Evolutionary conservation across 2,888 invertebrate genomes (phyloP), one percentile per base, ranked within the genome.

Genomic region (Leptopilina myrica): DNA sequence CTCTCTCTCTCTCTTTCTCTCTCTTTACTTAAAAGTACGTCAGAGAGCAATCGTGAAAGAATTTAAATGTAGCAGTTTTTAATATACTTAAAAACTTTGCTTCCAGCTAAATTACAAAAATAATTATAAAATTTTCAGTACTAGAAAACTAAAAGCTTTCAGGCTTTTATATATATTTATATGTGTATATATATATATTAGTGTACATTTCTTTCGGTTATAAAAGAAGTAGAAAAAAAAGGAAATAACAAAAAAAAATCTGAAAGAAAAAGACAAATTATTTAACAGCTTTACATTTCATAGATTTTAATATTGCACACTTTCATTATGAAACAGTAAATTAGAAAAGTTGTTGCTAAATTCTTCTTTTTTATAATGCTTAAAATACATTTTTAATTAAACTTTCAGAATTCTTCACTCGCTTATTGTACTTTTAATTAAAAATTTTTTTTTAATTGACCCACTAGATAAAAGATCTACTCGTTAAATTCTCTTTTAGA

Each of bases 21-120:
- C 33, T 73, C 56, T 73, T 73, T 56, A 73, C 73, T 73, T 56
- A 73, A 56, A 73, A 73, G 73, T 56, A 73, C 73, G 56, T 73
- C 73, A 73, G 73, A 73, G 73, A 73, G 73, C 73, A 73, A 73
- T 73, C 53, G 53, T 53, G 33, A 73, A 33, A 56, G 33, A 73
- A 73, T 73, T 73, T 56, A 56, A 73, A 73, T 73, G 53, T 53
- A 73, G 73, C 73, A 73, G 73, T 40, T 73, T 56, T 73, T 73
- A 56, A 73, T 56, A 56, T 56, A 40, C 56, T 73, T 73, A 56
- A n/a, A 56, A 73, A 73, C 53, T 73, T 73, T 73, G 9, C 73
- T 73, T 73, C 11, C n/a, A 56, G 11, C 33, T 2, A 56, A 56
- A 73, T 73, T 73, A 56, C n/a, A 73, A 56, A 69, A 49, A 53